Conservation (phyloP, 2,113 vertebrate species). For the Ginglymostoma cirratum region DNA sequence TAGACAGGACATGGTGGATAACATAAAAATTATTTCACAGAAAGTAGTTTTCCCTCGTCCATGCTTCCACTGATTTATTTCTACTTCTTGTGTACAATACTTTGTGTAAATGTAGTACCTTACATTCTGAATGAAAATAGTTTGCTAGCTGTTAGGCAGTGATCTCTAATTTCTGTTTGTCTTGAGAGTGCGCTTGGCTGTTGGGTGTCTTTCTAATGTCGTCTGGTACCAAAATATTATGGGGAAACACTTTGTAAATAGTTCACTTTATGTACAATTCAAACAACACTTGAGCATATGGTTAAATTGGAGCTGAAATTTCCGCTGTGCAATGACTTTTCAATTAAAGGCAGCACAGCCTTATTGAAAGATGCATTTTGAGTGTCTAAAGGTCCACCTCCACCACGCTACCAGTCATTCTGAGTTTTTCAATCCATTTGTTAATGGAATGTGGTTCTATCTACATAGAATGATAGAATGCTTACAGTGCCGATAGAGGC, state of each 20-base stretch:
- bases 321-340: neutral
- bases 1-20: neutral
- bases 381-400: neutral
- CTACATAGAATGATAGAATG: too few relatives aligned
- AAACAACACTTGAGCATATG: constrained; percentile 2
- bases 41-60: neutral
- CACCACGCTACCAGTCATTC: neutral
- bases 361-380: neutral
- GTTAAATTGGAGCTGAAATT: neutral
- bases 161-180: neutral
- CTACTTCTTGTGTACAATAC: neutral
- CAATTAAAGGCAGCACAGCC: neutral
- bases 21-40: neutral
- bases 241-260: neutral
- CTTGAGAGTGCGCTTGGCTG: neutral
- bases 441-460: neutral
- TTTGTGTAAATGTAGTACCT: neutral
- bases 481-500: too few relatives aligned
- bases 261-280: neutral
- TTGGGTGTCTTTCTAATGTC: neutral
- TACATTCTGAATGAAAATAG: neutral
- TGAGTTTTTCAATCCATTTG: neutral
- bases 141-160: neutral
- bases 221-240: neutral
- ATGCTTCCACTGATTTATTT: neutral